phyloP scores from a whole-genome alignment of 2,797 vertebrate species.

The Prunella strophiata region DNA sequence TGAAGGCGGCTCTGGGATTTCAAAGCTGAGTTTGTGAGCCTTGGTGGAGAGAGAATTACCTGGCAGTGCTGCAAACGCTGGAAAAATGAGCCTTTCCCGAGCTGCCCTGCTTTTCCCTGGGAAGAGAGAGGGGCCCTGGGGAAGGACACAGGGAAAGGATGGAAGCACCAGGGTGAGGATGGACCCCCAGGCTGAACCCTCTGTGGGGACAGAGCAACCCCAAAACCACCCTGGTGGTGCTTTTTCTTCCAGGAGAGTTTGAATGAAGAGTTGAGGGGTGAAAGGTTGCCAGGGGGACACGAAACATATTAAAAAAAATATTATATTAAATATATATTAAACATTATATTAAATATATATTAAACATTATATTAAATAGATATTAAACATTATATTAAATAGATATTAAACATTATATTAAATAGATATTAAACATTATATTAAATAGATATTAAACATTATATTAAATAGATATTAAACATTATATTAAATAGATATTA shows the following conservation, averaged over 20 bases:
- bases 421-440: too few relatives aligned
- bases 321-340: too few relatives aligned
- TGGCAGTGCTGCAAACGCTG: not conserved
- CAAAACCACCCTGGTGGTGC: not conserved
- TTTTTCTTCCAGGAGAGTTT: not conserved
- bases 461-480: too few relatives aligned
- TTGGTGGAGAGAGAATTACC: not conserved
- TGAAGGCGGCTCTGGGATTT: not conserved
- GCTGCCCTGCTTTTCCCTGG: not conserved
- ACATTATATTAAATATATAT: too few relatives aligned
- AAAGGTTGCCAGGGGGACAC: not conserved
- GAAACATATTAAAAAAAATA: fast-evolving
- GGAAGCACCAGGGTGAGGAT: not conserved
- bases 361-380: too few relatives aligned
- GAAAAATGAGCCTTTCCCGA: not conserved
- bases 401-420: too few relatives aligned
- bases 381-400: too few relatives aligned
- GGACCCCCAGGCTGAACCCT: not conserved
- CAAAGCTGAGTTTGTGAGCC: not conserved
- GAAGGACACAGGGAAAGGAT: not conserved
- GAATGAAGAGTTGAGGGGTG: not conserved
- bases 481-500: not conserved
- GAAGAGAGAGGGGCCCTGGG: not conserved
- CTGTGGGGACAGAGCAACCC: not conserved
- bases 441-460: too few relatives aligned